A percentile compares a stretch with the other conserved stretches of the same genome.
Evolutionary conservation across 1,140 invertebrate species (phyloP).

Genomic region (Archivesica marissinica): DNA sequence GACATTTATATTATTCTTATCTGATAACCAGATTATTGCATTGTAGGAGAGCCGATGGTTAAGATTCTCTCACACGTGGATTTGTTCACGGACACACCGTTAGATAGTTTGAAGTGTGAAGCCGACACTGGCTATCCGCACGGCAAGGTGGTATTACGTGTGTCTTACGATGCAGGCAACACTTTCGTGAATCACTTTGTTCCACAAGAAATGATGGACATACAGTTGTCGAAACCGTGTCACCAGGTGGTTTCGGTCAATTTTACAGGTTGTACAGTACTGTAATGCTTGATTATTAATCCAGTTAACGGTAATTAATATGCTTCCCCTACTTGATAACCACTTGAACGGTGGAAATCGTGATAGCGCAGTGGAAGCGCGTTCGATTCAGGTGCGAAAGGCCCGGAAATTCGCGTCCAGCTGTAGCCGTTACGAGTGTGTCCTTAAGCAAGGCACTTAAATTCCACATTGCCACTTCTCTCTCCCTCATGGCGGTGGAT

Average conservation of each 20-base stretch:
- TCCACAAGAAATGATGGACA: neutral
- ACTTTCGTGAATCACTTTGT: neutral
- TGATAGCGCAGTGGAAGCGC: too few relatives aligned
- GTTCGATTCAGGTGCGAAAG: too few relatives aligned
- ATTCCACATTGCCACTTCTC: too few relatives aligned
- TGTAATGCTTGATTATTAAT: too few relatives aligned
- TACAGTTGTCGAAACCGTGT: neutral
- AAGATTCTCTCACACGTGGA: neutral
- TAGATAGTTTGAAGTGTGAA: constrained; percentile 4
- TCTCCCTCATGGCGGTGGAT: too few relatives aligned
- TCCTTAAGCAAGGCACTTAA: too few relatives aligned
- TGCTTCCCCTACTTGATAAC: too few relatives aligned
- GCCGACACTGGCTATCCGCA: neutral
- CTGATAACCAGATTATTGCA: neutral
- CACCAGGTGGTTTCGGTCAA: neutral
- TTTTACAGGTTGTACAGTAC: neutral
- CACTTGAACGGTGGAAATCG: too few relatives aligned
- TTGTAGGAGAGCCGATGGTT: neutral
- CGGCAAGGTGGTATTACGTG: neutral
- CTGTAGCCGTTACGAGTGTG: too few relatives aligned
- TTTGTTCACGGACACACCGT: neutral
- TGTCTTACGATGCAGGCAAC: neutral
- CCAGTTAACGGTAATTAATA: too few relatives aligned
- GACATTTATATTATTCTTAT: neutral
- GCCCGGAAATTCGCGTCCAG: too few relatives aligned